phyloP scores from a whole-genome alignment of 2,113 vertebrate species.

The Oncorhynchus nerka region DNA sequence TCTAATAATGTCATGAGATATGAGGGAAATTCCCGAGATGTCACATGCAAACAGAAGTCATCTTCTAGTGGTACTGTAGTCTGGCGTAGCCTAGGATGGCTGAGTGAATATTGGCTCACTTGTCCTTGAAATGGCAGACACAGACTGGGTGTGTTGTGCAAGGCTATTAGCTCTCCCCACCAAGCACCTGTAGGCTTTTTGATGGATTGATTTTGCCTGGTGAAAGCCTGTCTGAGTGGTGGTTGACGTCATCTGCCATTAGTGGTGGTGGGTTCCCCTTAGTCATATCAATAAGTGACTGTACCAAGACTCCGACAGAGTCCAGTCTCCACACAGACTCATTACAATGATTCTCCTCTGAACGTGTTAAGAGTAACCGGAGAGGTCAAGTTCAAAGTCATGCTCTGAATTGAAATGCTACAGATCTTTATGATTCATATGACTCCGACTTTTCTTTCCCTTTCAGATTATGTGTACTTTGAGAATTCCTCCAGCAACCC shows the following conservation, averaged over 20 bases:
- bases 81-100: no score
- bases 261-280: not conserved
- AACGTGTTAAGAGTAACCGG: not conserved
- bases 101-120: not conserved
- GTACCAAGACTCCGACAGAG: not conserved
- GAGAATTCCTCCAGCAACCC: constrained; percentile 99
- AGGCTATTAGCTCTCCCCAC: not conserved
- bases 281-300: not conserved
- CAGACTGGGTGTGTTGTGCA: not conserved
- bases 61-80: no score
- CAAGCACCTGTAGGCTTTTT: not conserved
- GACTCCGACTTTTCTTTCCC: constrained; percentile 9
- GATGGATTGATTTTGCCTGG: not conserved
- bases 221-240: not conserved
- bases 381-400: no score
- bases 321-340: not conserved
- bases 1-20: no score
- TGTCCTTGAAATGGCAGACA: not conserved
- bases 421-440: not conserved
- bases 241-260: not conserved
- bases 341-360: not conserved
- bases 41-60: no score
- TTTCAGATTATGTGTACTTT: constrained; percentile 96
- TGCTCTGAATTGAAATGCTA: no score
- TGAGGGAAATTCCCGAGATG: no score